A percentile compares a stretch with the other conserved stretches of the same genome.
phyloP scores from a whole-genome alignment of 2,797 vertebrate species.

The Clamator glandarius region DNA sequence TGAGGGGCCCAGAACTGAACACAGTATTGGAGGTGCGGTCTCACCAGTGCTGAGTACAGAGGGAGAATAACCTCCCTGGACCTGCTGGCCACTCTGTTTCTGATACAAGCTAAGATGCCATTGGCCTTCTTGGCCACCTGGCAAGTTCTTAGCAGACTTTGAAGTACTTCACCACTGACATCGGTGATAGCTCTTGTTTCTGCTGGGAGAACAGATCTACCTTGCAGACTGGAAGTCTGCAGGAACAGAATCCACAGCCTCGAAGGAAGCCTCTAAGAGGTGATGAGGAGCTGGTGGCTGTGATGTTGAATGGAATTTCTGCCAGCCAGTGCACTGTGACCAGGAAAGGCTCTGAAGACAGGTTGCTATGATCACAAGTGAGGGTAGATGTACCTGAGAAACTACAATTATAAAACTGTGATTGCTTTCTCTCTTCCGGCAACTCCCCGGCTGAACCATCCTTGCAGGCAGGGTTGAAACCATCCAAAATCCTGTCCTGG shows the following conservation, averaged over 20 bases:
- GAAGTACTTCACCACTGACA: not conserved
- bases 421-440: not conserved
- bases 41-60: no score
- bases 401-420: not conserved
- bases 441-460: not conserved
- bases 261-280: not conserved
- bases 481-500: not conserved
- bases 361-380: accelerated
- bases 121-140: no score
- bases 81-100: no score
- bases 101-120: no score
- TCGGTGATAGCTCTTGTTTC: not conserved
- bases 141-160: not conserved
- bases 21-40: no score
- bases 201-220: not conserved
- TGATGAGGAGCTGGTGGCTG: not conserved
- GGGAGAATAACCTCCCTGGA: no score
- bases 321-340: accelerated
- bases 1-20: no score
- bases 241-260: not conserved
- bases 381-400: not conserved
- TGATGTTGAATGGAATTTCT: not conserved
- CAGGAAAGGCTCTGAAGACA: not conserved
- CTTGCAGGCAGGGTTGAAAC: not conserved
- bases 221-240: not conserved